phyloP scores from a whole-genome alignment of 2,113 vertebrate genomes.

The Uropsilus gracilis region DNA sequence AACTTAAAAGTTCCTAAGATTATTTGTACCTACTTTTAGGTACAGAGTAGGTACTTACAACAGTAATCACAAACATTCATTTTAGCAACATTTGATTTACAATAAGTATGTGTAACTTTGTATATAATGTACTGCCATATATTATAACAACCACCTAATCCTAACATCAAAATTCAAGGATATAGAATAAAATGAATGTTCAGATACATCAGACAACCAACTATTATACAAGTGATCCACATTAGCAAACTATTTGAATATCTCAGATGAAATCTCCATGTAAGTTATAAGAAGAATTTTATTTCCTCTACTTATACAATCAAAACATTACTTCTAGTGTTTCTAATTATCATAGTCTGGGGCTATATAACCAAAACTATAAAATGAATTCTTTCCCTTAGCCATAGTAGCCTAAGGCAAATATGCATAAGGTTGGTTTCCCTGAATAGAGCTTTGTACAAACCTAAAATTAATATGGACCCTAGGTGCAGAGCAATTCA shows the following conservation, averaged over 20 bases:
- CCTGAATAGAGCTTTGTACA: constrained; percentile 31
- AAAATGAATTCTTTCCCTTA: constrained; percentile 39
- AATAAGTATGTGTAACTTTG: background rate
- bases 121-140: background rate
- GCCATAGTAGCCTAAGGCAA: constrained; percentile 37
- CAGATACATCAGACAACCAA: background rate
- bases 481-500: constrained; percentile 63
- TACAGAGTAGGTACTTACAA: background rate
- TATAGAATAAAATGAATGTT: background rate
- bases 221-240: background rate
- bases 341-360: constrained; percentile 61
- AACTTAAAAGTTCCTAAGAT: background rate
- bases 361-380: constrained; percentile 22
- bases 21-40: background rate
- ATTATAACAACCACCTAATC: background rate
- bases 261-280: constrained; percentile 11
- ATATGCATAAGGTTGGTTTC: background rate
- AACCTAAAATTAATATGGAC: constrained; percentile 73
- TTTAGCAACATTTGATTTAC: background rate
- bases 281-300: constrained; percentile 36
- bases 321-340: constrained; percentile 42
- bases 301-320: background rate
- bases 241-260: constrained; percentile 59
- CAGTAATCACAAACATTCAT: background rate
- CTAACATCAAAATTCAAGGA: background rate